Evolutionary conservation across 2,113 vertebrate species (phyloP).

Genomic region (Nanger granti): DNA sequence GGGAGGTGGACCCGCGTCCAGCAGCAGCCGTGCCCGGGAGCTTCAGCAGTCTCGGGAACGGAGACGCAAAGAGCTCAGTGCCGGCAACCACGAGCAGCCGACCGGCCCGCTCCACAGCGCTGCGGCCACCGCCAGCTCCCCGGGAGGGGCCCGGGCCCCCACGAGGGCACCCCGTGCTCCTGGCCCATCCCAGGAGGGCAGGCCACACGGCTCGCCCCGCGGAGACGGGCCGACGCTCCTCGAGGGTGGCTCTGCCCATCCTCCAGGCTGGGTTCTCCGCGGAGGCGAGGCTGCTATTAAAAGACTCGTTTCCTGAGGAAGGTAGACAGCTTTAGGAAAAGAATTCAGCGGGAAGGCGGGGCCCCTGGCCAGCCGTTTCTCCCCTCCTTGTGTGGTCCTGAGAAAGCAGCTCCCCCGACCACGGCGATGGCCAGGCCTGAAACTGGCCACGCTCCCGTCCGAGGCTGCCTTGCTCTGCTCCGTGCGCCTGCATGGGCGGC

Average conservation of each 20-base stretch:
- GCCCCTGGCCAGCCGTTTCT: constrained; percentile 37
- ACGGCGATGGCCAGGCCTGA: constrained; percentile 47
- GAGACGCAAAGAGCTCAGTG: constrained; percentile 3
- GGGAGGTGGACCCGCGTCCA: background rate
- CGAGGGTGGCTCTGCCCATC: constrained; percentile 11
- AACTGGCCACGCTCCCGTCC: constrained; percentile 46
- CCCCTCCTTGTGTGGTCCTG: constrained; percentile 60
- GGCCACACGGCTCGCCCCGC: background rate
- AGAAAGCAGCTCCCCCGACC: constrained; percentile 42
- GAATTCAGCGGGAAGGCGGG: constrained; percentile 29
- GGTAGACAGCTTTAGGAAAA: constrained; percentile 46
- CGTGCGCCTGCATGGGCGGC: background rate
- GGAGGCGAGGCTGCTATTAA: background rate
- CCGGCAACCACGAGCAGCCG: background rate
- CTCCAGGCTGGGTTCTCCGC: background rate
- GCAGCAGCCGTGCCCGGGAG: background rate
- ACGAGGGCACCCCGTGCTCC: background rate
- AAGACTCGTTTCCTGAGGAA: constrained; percentile 55
- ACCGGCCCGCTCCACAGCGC: background rate
- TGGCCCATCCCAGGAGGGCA: background rate
- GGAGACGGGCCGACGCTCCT: constrained; percentile 18
- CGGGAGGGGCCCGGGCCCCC: background rate
- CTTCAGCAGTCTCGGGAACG: background rate
- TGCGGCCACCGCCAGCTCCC: background rate
- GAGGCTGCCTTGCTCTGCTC: constrained; percentile 28